phyloP scores from a whole-genome alignment of 2,797 vertebrate genomes.

The Sandelia bainsii region DNA sequence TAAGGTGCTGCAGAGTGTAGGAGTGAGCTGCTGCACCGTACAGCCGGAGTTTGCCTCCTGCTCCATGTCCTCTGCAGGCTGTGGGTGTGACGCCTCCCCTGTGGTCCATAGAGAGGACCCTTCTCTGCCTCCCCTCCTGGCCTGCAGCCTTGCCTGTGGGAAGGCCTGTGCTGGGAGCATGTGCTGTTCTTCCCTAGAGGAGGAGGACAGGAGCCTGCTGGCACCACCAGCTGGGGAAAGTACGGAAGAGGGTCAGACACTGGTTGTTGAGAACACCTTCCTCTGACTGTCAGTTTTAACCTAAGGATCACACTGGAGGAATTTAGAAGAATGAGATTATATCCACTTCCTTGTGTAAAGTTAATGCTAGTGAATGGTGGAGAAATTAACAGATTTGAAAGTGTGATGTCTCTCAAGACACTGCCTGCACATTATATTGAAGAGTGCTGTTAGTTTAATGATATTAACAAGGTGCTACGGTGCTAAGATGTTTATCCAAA shows the following conservation, averaged over 20 bases:
- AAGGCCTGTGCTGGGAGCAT: constrained; percentile 70
- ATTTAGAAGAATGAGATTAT: not conserved
- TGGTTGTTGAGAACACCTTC: constrained; percentile 75
- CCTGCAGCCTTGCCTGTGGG: constrained; percentile 78
- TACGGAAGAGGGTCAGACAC: constrained; percentile 54
- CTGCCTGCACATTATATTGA: not conserved
- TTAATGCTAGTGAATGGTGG: not conserved
- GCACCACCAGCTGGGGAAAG: constrained; percentile 50
- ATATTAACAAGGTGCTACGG: constrained; percentile 32
- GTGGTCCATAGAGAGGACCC: constrained; percentile 29
- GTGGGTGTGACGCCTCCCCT: not conserved
- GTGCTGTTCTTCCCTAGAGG: constrained; percentile 73
- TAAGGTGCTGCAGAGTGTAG: constrained; percentile 71
- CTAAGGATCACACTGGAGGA: not conserved
- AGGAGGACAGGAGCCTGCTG: constrained; percentile 11
- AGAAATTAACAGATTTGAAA: not conserved
- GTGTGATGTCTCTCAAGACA: not conserved
- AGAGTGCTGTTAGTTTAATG: constrained; percentile 18
- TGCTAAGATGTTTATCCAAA: constrained; percentile 25
- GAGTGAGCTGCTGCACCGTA: constrained; percentile 82
- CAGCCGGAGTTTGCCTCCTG: constrained; percentile 80
- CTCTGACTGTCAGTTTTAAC: constrained; percentile 30
- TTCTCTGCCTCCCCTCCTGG: not conserved
- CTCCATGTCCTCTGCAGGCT: not conserved
- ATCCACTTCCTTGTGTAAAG: not conserved